Evolutionary conservation across 2,113 vertebrate species (phyloP).

Genomic region (Protobothrops mucrosquamatus): DNA sequence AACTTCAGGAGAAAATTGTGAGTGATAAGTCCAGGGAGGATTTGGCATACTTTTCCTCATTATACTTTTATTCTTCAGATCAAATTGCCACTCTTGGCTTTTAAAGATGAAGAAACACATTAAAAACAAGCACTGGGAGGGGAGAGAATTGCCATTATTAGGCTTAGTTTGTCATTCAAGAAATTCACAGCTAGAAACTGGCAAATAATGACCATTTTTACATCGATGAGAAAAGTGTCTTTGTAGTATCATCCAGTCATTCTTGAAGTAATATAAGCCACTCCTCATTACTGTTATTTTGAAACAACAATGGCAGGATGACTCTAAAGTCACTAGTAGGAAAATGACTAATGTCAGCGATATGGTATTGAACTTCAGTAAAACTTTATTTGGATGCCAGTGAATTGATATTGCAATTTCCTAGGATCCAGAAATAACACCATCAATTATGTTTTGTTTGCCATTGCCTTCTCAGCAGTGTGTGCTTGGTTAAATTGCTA

Average conservation of each 20-base stretch:
- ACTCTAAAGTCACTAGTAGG: not conserved
- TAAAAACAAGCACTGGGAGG: not conserved
- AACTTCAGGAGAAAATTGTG: not conserved
- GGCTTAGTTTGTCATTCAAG: not conserved
- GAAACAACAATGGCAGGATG: not conserved
- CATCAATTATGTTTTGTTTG: not conserved
- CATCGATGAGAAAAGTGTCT: not conserved
- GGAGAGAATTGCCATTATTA: not conserved
- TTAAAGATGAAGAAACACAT: not conserved
- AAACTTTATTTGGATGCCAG: not conserved
- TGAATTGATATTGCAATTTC: not conserved
- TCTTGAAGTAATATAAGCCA: not conserved
- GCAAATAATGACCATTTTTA: not conserved
- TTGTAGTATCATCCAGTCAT: not conserved
- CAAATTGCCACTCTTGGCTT: not conserved
- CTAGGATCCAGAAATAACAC: not conserved
- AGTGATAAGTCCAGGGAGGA: not conserved
- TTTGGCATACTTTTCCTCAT: not conserved
- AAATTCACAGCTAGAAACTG: not conserved
- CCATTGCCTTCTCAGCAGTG: not conserved
- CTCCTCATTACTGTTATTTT: not conserved
- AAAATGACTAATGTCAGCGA: not conserved
- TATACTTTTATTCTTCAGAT: not conserved
- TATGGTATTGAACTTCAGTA: not conserved
- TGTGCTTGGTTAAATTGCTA: not conserved